Conservation (phyloP, 1,140 invertebrate genomes). For the Drosophila lowei region DNA sequence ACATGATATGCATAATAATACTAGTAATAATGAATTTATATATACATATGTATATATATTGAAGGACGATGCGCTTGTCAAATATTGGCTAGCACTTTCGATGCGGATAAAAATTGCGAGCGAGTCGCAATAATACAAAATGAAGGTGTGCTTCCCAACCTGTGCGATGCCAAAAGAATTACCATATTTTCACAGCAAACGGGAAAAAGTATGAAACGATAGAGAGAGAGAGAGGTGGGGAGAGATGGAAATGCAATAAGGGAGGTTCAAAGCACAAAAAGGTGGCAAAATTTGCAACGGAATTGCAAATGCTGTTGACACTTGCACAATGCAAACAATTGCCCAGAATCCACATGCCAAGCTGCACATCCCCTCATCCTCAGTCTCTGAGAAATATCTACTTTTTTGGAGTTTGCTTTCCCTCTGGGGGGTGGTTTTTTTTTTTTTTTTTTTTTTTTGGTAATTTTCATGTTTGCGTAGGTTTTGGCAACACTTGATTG, state of each 20-base stretch:
- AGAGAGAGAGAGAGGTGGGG: background rate
- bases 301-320: constrained; percentile 82
- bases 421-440: constrained; percentile 32
- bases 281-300: constrained; percentile 75
- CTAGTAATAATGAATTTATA: background rate
- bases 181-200: constrained; percentile 57
- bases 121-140: constrained; percentile 49
- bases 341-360: constrained; percentile 47
- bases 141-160: constrained; percentile 8
- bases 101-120: constrained; percentile 19
- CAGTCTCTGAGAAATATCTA: too few relatives aligned
- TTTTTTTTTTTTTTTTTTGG: constrained; percentile 51
- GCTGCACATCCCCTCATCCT: background rate
- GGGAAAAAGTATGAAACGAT: background rate
- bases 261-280: constrained; percentile 42
- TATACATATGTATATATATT: constrained; percentile 22
- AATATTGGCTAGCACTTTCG: constrained; percentile 52
- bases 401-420: constrained; percentile 15
- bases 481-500: constrained; percentile 77
- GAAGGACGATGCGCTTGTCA: constrained; percentile 34
- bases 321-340: constrained; percentile 80
- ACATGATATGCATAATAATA: constrained; percentile 6
- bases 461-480: constrained; percentile 73
- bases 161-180: constrained; percentile 45
- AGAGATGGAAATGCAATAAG: constrained; percentile 22